These are phyloP conservation scores for Oreortyx pictus DNA, from an alignment of 2,797 vertebrate genomes.

Conservation along the genomic window DNA sequence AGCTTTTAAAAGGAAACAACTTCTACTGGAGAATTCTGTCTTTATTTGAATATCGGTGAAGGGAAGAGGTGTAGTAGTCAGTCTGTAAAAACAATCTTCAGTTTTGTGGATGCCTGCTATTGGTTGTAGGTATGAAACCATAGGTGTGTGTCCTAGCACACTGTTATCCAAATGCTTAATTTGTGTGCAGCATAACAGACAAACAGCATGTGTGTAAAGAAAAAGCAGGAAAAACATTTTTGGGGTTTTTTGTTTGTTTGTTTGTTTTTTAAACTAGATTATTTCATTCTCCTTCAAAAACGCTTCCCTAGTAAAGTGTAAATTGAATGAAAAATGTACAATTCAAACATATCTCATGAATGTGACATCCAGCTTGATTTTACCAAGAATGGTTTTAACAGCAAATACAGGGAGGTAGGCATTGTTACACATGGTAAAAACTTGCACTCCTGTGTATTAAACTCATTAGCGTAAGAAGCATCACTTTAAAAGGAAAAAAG, in stretches of 20 bases:
- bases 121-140: not conserved
- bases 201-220: not conserved
- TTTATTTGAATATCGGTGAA: not conserved
- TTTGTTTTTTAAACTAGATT: not conserved
- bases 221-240: not conserved
- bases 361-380: not conserved
- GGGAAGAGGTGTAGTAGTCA: not conserved
- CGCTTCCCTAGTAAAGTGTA: not conserved
- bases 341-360: not conserved
- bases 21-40: not conserved
- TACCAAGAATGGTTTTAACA: not conserved
- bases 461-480: not conserved
- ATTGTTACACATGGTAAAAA: not conserved
- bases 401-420: not conserved
- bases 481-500: not conserved
- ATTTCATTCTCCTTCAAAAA: not conserved
- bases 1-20: not conserved
- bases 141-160: not conserved
- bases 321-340: not conserved
- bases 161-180: not conserved
- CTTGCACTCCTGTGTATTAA: not conserved
- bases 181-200: not conserved
- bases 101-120: not conserved
- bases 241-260: no score
- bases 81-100: not conserved